phyloP scores from a whole-genome alignment of 2,113 vertebrate genomes.

The Tonatia bakeri region DNA sequence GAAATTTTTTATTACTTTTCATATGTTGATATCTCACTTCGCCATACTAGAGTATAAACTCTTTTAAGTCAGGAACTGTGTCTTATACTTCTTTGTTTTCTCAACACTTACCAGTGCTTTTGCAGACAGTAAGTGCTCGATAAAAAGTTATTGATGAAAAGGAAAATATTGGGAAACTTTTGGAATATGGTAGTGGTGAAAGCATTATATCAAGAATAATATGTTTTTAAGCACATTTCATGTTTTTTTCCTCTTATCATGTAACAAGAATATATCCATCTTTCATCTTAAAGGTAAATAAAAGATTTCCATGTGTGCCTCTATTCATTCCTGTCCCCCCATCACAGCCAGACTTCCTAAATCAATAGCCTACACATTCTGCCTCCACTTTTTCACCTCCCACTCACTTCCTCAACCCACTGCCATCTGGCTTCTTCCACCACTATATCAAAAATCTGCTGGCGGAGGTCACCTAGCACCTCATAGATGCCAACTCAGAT shows the following conservation, averaged over 20 bases:
- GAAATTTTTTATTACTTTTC: background rate
- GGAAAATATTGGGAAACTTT: background rate
- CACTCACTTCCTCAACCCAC: constrained; percentile 70
- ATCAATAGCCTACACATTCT: constrained; percentile 59
- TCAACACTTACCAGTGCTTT: background rate
- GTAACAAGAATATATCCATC: background rate
- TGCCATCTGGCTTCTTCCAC: constrained; percentile 66
- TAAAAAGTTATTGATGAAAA: background rate
- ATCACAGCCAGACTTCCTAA: constrained; percentile 58
- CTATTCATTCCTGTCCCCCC: background rate
- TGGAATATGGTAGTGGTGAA: background rate
- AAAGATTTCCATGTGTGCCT: background rate
- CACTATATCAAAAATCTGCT: constrained; percentile 63
- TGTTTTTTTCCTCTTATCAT: background rate
- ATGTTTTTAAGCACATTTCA: constrained; percentile 4
- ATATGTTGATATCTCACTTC: background rate
- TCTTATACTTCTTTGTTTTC: background rate
- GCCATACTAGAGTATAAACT: background rate
- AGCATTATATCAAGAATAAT: background rate
- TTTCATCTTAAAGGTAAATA: constrained; percentile 19
- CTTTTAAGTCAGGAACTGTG: background rate
- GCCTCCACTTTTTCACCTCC: constrained; percentile 61
- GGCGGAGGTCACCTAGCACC: constrained; percentile 66
- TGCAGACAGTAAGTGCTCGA: background rate
- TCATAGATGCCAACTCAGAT: constrained; percentile 56